phyloP scores from a whole-genome alignment of 2,113 vertebrate genomes.

The Camelus dromedarius region DNA sequence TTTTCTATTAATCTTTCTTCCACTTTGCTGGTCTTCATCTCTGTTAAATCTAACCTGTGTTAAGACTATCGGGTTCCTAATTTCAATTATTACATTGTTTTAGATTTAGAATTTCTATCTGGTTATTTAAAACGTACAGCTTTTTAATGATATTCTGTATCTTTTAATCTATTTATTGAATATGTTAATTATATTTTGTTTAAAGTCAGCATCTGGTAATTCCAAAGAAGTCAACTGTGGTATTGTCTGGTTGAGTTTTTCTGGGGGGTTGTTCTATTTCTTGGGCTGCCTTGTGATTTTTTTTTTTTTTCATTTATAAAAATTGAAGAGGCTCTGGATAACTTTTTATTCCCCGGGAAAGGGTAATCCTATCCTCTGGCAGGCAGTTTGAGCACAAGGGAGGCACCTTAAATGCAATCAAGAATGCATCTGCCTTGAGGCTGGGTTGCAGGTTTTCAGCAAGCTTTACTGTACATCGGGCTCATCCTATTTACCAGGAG shows the following conservation, averaged over 20 bases:
- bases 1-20: background rate
- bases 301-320: background rate
- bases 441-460: background rate
- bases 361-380: background rate
- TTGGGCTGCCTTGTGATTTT: background rate
- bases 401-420: background rate
- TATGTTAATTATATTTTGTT: background rate
- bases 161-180: background rate
- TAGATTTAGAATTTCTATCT: background rate
- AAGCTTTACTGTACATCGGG: background rate
- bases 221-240: background rate
- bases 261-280: background rate
- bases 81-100: background rate
- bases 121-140: background rate
- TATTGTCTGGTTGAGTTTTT: background rate
- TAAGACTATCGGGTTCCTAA: background rate
- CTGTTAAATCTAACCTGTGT: background rate
- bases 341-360: background rate
- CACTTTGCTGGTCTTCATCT: background rate
- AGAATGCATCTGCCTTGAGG: background rate
- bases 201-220: background rate
- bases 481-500: background rate
- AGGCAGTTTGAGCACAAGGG: background rate
- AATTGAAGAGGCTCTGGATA: background rate
- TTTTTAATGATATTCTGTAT: background rate